Evolutionary conservation across 2,888 invertebrate genomes (phyloP).

Genomic region (Ichneumon xanthorius): DNA sequence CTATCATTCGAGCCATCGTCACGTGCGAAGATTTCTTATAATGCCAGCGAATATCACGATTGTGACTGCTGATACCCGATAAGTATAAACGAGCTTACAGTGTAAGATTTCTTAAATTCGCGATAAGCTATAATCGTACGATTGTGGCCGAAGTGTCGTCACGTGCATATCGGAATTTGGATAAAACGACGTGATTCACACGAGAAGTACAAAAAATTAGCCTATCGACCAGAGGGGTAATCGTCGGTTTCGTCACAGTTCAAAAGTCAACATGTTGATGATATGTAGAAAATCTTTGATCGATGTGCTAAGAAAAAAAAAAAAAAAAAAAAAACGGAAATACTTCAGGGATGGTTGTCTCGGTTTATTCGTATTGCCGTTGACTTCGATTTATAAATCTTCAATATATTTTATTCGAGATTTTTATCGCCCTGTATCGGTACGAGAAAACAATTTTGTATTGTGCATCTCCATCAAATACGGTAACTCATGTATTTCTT

Average conservation of each 20-base stretch:
- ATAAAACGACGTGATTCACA: constrained; percentile 18
- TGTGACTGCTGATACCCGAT: background rate
- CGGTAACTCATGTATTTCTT: no score
- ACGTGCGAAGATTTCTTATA: background rate
- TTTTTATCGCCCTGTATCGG: no score
- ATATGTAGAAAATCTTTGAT: background rate
- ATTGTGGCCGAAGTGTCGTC: background rate
- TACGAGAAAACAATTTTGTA: no score
- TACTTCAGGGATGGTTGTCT: no score
- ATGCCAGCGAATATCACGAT: background rate
- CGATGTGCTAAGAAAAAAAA: background rate
- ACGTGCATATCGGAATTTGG: constrained; percentile 13
- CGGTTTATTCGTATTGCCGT: no score
- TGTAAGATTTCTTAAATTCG: background rate
- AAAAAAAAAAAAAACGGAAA: background rate
- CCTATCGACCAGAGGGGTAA: background rate
- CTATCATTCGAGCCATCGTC: background rate
- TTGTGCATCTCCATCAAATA: no score
- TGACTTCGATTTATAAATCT: no score
- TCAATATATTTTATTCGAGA: no score
- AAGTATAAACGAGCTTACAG: background rate
- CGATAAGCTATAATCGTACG: background rate
- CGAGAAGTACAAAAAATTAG: background rate
- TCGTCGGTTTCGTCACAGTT: background rate
- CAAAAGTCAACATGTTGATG: constrained; percentile 18